Conservation (phyloP, 1,140 invertebrate genomes). For the Solen grandis region DNA sequence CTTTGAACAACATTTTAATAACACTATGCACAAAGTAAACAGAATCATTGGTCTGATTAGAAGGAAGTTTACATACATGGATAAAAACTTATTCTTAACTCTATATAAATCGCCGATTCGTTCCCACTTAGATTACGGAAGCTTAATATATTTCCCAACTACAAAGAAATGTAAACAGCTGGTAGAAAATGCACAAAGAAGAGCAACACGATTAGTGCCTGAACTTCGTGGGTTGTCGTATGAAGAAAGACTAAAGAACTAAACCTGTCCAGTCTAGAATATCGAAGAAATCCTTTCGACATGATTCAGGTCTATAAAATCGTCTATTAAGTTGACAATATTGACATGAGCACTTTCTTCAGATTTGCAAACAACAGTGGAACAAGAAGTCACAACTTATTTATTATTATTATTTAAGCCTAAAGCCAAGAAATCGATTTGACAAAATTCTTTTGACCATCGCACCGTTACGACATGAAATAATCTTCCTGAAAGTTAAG, state of each 20-base stretch:
- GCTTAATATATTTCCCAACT: neutral
- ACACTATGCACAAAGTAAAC: conserved; percentile 45
- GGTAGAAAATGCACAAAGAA: no score
- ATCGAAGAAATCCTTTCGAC: neutral
- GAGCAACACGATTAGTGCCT: conserved; percentile 13
- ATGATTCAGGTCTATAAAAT: conserved; percentile 8
- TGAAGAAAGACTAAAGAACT: conserved; percentile 1
- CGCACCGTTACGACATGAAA: no score
- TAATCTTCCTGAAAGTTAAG: no score
- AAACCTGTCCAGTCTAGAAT: neutral
- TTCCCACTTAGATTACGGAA: conserved; percentile 37
- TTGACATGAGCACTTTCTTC: conserved; percentile 1
- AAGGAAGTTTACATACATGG: conserved; percentile 53
- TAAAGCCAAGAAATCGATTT: no score
- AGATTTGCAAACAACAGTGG: no score
- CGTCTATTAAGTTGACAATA: neutral
- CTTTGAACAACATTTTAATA: conserved; percentile 29
- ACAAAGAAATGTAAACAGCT: conserved; percentile 3
- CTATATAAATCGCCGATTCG: conserved; percentile 34
- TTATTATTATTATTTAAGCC: no score
- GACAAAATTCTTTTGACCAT: no score
- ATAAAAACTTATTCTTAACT: conserved; percentile 30
- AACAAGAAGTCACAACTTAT: neutral
- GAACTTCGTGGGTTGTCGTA: conserved; percentile 5
- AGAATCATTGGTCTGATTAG: conserved; percentile 48